Evolutionary conservation across 2,797 vertebrate genomes (phyloP).

Genomic region (Pseudochaenichthys georgianus): DNA sequence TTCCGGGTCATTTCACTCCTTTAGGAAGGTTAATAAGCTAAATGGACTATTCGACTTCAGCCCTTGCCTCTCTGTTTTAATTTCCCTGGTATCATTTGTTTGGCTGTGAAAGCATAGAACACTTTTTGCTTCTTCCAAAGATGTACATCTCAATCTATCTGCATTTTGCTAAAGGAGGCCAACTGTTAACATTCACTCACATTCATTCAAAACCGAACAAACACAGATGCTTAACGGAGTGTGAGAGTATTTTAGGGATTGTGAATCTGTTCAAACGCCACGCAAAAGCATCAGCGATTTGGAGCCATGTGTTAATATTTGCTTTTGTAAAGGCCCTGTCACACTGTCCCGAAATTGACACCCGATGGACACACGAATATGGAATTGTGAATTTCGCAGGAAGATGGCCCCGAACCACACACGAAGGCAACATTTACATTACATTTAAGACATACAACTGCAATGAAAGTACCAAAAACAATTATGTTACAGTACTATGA

Average conservation of each 20-base stretch:
- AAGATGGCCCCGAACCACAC: too few relatives aligned
- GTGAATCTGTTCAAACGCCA: neutral
- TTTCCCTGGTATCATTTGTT: neutral
- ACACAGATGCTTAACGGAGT: slow-evolving; percentile 1
- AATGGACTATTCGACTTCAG: too few relatives aligned
- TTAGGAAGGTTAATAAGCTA: too few relatives aligned
- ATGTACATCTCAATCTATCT: neutral
- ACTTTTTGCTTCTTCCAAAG: neutral
- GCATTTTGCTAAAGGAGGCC: neutral
- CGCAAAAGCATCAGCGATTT: neutral
- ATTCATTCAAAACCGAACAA: neutral
- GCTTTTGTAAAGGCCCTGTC: too few relatives aligned
- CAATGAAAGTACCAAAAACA: too few relatives aligned
- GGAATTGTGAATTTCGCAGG: too few relatives aligned
- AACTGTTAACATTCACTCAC: neutral
- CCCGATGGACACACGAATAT: too few relatives aligned
- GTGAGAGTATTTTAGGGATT: neutral
- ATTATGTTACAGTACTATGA: too few relatives aligned
- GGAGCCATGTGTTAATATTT: neutral
- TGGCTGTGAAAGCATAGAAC: neutral
- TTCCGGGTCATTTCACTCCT: too few relatives aligned
- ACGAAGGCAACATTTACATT: too few relatives aligned
- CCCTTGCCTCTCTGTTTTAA: neutral
- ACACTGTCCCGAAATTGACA: too few relatives aligned
- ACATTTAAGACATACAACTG: too few relatives aligned